Percentiles rank a stretch among this genome's conserved stretches.
Conservation (phyloP, 2,113 vertebrate genomes). For the Pachyramphus minor region DNA sequence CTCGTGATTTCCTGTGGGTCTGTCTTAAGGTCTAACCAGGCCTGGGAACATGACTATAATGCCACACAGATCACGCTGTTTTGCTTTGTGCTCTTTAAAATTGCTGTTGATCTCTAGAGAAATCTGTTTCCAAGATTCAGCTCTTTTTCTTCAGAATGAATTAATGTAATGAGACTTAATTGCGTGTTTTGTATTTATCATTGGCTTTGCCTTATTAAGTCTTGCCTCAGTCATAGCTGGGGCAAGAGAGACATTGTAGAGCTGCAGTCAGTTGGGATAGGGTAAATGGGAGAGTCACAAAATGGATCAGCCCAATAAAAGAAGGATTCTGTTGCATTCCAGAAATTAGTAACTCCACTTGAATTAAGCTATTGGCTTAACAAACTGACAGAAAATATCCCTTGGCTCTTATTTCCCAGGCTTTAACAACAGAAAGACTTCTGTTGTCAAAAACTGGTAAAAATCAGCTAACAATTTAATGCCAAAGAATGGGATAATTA, state of each 20-base stretch:
- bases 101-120: not conserved
- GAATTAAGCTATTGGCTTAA: not conserved
- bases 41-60: not conserved
- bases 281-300: not conserved
- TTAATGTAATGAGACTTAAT: not conserved
- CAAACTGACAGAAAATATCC: not conserved
- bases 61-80: accelerated
- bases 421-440: not conserved
- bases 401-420: not conserved
- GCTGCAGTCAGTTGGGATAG: not conserved
- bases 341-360: not conserved
- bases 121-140: not conserved
- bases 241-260: not conserved
- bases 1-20: not conserved
- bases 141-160: not conserved
- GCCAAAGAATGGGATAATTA: not conserved
- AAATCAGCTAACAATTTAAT: not conserved
- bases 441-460: not conserved
- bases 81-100: not conserved
- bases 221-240: not conserved
- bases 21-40: not conserved
- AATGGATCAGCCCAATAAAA: not conserved
- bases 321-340: not conserved
- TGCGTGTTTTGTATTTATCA: not conserved
- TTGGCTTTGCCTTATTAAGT: not conserved